These are phyloP conservation scores for Cosmorhoe ocellata DNA, from an alignment of 2,888 invertebrate species.

Conservation along the genomic window DNA sequence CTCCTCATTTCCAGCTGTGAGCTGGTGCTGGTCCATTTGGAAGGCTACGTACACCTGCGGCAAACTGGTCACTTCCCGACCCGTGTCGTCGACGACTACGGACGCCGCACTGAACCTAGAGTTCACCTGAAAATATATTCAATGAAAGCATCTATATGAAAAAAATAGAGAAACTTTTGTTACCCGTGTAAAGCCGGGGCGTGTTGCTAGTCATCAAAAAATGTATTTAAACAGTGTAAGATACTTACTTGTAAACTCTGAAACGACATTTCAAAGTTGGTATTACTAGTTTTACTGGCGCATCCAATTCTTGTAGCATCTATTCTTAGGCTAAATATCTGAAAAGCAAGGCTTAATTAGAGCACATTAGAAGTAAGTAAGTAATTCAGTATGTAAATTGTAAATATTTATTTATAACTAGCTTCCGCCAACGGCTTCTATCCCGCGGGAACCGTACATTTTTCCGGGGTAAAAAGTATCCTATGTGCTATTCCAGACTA, in stretches of 20 bases:
- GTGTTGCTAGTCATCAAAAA: no score
- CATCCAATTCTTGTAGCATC: conserved; percentile 87
- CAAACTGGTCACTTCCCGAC: conserved; percentile 51
- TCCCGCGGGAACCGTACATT: no score
- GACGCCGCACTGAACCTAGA: conserved; percentile 82
- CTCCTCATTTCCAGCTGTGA: conserved; percentile 83
- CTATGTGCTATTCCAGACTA: no score
- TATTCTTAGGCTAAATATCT: conserved; percentile 89
- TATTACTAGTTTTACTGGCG: conserved; percentile 85
- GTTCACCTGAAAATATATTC: conserved; percentile 69
- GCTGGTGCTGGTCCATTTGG: conserved; percentile 84
- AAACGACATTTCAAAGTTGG: conserved; percentile 87
- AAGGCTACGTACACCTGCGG: conserved; percentile 85
- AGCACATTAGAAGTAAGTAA: no score
- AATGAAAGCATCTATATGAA: background rate
- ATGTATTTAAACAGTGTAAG: no score
- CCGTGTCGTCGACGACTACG: conserved; percentile 44
- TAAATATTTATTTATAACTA: no score
- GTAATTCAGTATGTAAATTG: no score
- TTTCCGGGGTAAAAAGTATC: no score
- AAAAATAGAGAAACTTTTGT: no score
- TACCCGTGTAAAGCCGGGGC: no score
- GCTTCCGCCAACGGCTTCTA: no score
- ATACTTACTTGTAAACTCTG: conserved; percentile 83
- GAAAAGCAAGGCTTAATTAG: conserved; percentile 43